A percentile compares a stretch with the other conserved stretches of the same genome.
These are phyloP conservation scores for Melopsittacus undulatus DNA, from an alignment of 2,797 vertebrate species.

Conservation along the genomic window DNA sequence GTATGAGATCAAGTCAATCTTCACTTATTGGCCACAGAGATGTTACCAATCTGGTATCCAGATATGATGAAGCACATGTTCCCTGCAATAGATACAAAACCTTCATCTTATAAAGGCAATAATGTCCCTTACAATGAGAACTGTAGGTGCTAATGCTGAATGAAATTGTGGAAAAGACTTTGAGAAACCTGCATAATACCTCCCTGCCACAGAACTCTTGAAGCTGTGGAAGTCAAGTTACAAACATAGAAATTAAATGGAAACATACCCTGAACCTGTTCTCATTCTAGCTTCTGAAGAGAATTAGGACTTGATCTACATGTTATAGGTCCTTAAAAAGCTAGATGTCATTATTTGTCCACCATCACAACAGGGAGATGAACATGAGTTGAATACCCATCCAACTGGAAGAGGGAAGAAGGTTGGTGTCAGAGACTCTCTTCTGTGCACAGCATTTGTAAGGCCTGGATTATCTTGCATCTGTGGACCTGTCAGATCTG, in stretches of 20 bases:
- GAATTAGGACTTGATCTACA: neutral
- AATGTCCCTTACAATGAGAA: neutral
- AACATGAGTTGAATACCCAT: neutral
- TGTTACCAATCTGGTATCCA: neutral
- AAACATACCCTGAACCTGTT: accelerated
- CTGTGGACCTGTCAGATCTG: neutral
- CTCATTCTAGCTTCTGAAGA: neutral
- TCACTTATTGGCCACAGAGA: neutral
- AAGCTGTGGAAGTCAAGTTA: neutral
- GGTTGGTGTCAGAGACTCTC: neutral
- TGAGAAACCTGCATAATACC: neutral
- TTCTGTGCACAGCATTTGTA: neutral
- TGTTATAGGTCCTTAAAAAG: accelerated
- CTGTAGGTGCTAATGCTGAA: neutral
- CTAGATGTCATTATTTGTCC: neutral
- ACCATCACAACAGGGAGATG: neutral
- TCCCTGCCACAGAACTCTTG: neutral
- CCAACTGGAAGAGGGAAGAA: neutral
- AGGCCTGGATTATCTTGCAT: neutral
- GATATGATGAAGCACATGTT: neutral
- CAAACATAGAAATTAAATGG: neutral
- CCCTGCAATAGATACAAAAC: neutral
- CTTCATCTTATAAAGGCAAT: neutral
- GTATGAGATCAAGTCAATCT: neutral
- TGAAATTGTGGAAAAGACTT: neutral